These are phyloP conservation scores for Pachypsylla venusta DNA, from an alignment of 1,140 invertebrate genomes.

Conservation along the genomic window DNA sequence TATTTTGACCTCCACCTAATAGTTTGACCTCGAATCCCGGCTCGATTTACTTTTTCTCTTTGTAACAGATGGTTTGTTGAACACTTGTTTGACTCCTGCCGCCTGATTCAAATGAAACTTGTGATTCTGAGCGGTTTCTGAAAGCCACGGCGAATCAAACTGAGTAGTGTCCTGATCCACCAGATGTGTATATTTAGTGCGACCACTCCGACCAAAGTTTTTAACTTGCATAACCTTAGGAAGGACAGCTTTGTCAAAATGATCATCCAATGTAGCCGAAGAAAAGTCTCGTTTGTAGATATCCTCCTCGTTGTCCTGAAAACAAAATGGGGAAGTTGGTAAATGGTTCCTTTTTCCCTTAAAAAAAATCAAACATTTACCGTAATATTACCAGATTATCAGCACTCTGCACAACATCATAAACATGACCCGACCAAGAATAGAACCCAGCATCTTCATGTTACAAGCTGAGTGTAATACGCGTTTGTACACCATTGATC, in stretches of 20 bases:
- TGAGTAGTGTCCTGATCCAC: constrained; percentile 98
- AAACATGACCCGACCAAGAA: not conserved
- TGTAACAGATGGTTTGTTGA: constrained; percentile 67
- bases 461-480: too few species aligned
- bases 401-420: not conserved
- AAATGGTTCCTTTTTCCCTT: not conserved
- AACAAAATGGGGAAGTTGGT: constrained; percentile 16
- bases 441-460: too few species aligned
- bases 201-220: constrained; percentile 95
- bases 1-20: too few species aligned
- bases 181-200: constrained; percentile 98
- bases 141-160: constrained; percentile 93
- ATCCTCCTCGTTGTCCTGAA: constrained; percentile 74
- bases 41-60: too few species aligned
- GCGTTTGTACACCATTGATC: too few species aligned
- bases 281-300: constrained; percentile 92
- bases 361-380: constrained; percentile 3
- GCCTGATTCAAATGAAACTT: constrained; percentile 82
- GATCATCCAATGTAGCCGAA: constrained; percentile 93
- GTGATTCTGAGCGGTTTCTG: constrained; percentile 73
- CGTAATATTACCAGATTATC: not conserved
- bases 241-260: constrained; percentile 96
- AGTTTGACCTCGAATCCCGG: too few species aligned
- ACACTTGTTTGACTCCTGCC: constrained; percentile 90
- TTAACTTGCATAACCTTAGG: constrained; percentile 99